Percentiles rank a stretch among this genome's conserved stretches.
phyloP scores from a whole-genome alignment of 2,797 vertebrate genomes.

The Anabacerthia variegaticeps region DNA sequence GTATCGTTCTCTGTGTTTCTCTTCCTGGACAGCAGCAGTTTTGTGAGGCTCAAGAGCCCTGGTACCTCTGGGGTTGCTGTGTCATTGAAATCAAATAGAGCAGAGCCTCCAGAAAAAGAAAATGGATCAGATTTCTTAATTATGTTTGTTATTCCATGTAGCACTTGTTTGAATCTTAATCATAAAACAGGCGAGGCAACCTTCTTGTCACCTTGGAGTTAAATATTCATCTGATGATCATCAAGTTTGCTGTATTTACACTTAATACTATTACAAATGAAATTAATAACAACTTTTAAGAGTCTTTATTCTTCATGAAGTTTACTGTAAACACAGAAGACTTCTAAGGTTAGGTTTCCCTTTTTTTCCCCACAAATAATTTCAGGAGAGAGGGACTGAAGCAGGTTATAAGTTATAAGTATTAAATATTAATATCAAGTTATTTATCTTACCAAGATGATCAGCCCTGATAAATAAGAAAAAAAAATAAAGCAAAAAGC shows the following conservation, averaged over 20 bases:
- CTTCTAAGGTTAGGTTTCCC: not conserved
- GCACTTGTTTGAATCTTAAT: not conserved
- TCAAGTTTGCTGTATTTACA: not conserved
- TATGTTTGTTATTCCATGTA: not conserved
- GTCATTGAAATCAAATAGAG: not conserved
- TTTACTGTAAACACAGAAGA: not conserved
- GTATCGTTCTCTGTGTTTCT: slow-evolving; percentile 35
- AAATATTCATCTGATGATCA: not conserved
- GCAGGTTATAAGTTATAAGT: rapidly evolving
- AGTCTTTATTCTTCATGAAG: not conserved
- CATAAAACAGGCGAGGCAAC: not conserved
- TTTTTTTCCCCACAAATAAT: not conserved
- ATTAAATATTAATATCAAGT: not conserved
- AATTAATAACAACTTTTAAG: not conserved
- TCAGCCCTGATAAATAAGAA: not conserved
- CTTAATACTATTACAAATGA: not conserved
- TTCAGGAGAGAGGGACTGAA: not conserved
- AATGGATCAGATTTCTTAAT: not conserved
- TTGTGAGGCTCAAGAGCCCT: not conserved
- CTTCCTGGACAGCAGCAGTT: slow-evolving; percentile 26
- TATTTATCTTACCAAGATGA: not conserved
- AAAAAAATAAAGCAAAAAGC: not conserved
- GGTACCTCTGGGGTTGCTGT: not conserved
- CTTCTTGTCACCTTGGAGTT: not conserved
- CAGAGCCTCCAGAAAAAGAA: not conserved